Percentiles rank a stretch among this genome's conserved stretches.
These are phyloP conservation scores for Fregetta grallaria DNA, from an alignment of 2,113 vertebrate genomes.

Conservation along the genomic window DNA sequence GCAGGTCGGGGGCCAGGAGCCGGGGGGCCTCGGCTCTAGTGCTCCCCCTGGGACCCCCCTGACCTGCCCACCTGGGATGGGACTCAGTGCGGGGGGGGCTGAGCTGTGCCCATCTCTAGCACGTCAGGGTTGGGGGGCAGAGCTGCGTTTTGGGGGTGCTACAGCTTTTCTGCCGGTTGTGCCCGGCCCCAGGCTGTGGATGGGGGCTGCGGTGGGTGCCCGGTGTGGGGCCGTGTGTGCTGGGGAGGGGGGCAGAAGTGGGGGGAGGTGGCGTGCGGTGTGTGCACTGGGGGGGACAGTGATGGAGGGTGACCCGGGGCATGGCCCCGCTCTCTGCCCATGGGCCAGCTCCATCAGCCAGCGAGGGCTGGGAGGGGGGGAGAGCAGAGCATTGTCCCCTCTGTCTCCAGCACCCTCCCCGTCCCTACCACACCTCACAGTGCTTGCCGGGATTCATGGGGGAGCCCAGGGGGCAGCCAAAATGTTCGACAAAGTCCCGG, in stretches of 20 bases:
- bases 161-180: neutral
- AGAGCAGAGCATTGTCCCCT: neutral
- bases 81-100: neutral
- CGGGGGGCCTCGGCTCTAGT: neutral
- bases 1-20: neutral
- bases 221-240: neutral
- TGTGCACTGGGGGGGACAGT: neutral
- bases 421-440: constrained; percentile 94
- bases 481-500: constrained; percentile 90
- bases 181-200: neutral
- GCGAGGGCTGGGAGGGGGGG: neutral
- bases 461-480: constrained; percentile 85
- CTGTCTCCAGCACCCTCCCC: neutral
- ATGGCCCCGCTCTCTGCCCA: neutral
- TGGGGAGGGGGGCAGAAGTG: neutral
- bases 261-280: neutral
- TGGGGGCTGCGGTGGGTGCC: neutral
- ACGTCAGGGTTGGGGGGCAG: neutral
- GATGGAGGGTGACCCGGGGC: neutral
- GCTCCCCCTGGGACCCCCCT: neutral
- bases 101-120: neutral
- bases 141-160: neutral
- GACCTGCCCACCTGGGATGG: neutral
- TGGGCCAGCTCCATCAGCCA: neutral
- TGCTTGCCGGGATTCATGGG: constrained; percentile 92